Conservation (phyloP, 2,888 invertebrate genomes). For the Geotrupes spiniger region DNA sequence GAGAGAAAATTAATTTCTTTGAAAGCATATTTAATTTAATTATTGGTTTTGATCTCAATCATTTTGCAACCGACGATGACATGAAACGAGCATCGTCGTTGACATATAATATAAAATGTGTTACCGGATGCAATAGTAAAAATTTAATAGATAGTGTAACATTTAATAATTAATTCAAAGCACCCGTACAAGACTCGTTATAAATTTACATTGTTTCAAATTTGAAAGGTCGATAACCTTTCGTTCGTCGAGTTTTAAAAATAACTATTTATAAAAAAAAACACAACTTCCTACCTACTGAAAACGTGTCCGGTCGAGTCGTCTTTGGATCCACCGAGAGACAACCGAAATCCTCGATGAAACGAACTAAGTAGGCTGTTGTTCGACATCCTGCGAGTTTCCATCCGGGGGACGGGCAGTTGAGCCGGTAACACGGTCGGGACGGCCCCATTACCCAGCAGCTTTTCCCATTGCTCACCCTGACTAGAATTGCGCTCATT, state of each 20-base stretch:
- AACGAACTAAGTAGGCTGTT: constrained; percentile 25
- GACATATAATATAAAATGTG: too few species aligned
- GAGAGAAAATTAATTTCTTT: too few species aligned
- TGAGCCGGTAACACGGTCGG: constrained; percentile 22
- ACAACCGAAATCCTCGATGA: constrained; percentile 24
- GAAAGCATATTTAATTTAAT: too few species aligned
- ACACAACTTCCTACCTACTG: constrained; percentile 24
- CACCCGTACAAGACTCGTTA: too few species aligned
- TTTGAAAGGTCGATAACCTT: too few species aligned
- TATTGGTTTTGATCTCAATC: too few species aligned
- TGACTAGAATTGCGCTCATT: constrained; percentile 19
- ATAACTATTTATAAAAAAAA: background rate
- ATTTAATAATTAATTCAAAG: background rate
- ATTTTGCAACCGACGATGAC: too few species aligned
- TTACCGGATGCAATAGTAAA: too few species aligned
- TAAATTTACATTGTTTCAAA: too few species aligned
- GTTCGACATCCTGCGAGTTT: constrained; percentile 27
- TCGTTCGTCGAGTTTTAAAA: background rate
- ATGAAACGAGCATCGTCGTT: too few species aligned
- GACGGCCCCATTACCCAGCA: constrained; percentile 27
- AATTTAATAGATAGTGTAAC: too few species aligned
- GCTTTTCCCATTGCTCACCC: constrained; percentile 29
- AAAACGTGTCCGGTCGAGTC: constrained; percentile 28
- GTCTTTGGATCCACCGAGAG: constrained; percentile 18
- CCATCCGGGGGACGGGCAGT: constrained; percentile 25